phyloP scores from a whole-genome alignment of 2,797 vertebrate species.

The Capromys pilorides region DNA sequence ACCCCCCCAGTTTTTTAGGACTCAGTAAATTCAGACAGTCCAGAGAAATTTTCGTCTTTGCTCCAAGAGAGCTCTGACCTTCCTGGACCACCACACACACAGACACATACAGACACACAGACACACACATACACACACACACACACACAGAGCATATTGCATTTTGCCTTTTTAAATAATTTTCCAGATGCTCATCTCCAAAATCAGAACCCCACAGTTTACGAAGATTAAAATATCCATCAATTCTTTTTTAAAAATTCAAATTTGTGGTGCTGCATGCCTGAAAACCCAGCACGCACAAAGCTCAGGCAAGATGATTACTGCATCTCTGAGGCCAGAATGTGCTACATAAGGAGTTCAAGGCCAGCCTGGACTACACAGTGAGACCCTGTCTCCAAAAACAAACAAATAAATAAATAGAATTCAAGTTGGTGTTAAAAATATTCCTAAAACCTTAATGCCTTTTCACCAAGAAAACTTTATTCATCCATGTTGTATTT shows the following conservation, averaged over 20 bases:
- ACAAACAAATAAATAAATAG: not conserved
- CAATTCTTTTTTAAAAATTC: not conserved
- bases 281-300: not conserved
- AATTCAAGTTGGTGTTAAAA: not conserved
- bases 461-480: not conserved
- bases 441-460: not conserved
- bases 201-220: not conserved
- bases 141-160: not conserved
- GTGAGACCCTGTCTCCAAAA: not conserved
- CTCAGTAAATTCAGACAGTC: not conserved
- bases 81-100: not conserved
- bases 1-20: not conserved
- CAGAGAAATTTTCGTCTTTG: not conserved
- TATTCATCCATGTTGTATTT: slow-evolving; percentile 30
- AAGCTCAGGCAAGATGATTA: not conserved
- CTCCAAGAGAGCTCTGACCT: not conserved
- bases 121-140: not conserved
- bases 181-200: not conserved
- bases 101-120: not conserved
- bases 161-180: not conserved
- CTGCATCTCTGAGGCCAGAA: not conserved
- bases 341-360: not conserved
- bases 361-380: not conserved
- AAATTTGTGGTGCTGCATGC: not conserved
- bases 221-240: slow-evolving; percentile 9